Conservation (phyloP, 2,888 invertebrate genomes). For the Aphelenchoides bicaudatus region DNA sequence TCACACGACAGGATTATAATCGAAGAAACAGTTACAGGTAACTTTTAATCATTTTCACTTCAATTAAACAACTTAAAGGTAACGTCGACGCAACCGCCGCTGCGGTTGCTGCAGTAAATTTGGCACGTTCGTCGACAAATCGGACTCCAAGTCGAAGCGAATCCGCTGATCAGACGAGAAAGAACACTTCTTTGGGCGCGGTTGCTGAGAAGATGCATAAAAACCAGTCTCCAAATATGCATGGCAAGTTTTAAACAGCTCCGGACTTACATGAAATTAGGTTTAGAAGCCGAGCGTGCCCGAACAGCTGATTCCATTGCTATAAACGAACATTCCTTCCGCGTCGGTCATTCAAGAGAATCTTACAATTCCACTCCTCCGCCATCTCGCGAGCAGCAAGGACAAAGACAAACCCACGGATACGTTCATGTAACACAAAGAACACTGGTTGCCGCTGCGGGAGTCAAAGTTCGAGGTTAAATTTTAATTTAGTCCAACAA, state of each 20-base stretch:
- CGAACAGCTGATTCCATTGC: constrained; percentile 3
- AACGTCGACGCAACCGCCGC: constrained; percentile 17
- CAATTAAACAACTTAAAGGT: too few species aligned
- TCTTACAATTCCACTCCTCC: background rate
- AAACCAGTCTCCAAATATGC: too few species aligned
- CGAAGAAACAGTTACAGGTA: constrained; percentile 28
- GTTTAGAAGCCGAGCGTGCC: too few species aligned
- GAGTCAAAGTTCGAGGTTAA: constrained; percentile 7
- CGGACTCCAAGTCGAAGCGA: constrained; percentile 18
- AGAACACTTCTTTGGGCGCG: too few species aligned
- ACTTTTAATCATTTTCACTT: too few species aligned
- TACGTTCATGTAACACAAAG: constrained; percentile 28
- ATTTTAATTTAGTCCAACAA: constrained; percentile 16
- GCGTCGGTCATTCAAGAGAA: background rate
- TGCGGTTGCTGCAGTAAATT: constrained; percentile 9
- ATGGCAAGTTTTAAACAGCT: too few species aligned
- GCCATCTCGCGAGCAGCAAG: background rate
- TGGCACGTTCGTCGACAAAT: constrained; percentile 15
- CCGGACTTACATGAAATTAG: too few species aligned
- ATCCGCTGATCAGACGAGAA: background rate
- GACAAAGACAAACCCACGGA: too few species aligned
- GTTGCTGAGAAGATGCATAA: too few species aligned
- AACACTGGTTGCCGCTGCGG: constrained; percentile 15
- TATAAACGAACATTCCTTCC: background rate
- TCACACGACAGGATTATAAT: constrained; percentile 44